These are phyloP conservation scores for Pogonomyrmex barbatus DNA, from an alignment of 1,140 invertebrate genomes.

Conservation along the genomic window DNA sequence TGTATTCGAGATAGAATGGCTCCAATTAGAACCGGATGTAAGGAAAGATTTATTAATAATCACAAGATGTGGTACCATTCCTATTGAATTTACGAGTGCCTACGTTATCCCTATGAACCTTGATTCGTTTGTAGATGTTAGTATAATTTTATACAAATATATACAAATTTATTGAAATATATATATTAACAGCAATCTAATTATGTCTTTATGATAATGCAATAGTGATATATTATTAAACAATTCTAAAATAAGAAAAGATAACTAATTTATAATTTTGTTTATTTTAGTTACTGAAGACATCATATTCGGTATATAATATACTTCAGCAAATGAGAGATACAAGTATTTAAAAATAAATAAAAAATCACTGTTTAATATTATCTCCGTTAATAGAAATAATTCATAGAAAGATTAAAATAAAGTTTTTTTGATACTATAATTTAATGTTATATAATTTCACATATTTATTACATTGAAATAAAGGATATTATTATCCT, in stretches of 20 bases:
- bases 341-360: not conserved
- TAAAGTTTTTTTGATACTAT: slow-evolving; percentile 10
- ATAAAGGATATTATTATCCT: no score
- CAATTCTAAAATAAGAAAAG: not conserved
- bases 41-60: slow-evolving; percentile 47
- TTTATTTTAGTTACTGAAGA: slow-evolving; percentile 65
- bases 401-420: not conserved
- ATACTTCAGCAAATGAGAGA: slow-evolving; percentile 50
- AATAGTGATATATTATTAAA: not conserved
- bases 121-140: slow-evolving; percentile 57
- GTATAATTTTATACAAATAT: no score
- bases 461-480: no score
- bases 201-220: not conserved
- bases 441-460: not conserved
- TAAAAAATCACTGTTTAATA: not conserved
- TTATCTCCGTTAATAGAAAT: not conserved
- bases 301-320: no score
- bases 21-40: not conserved
- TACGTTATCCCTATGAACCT: slow-evolving; percentile 53
- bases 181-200: no score
- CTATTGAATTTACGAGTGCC: slow-evolving; percentile 63
- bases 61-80: slow-evolving; percentile 42
- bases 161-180: slow-evolving; percentile 9
- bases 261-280: not conserved
- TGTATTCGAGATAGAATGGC: slow-evolving; percentile 61